Evolutionary conservation across 2,113 vertebrate species (phyloP), one percentile per base, ranked within the genome.

Genomic region (Bujurquina vittata): DNA sequence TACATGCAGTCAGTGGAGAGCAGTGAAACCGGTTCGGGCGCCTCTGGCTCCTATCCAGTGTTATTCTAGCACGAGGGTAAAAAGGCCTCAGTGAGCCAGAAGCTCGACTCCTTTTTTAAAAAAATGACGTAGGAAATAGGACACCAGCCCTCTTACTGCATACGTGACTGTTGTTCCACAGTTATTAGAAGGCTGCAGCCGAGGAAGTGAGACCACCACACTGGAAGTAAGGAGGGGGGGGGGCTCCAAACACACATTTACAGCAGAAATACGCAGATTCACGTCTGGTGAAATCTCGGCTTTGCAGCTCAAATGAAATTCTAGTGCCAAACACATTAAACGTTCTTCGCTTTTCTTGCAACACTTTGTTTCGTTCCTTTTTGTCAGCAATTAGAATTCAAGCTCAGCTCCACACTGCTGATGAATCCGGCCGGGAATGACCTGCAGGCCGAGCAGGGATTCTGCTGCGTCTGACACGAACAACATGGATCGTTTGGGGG

Each of bases 11-110:
- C 46, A 69, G 10, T 20, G 2, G 55, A 83, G 82, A 83, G 80
- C 72, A 18, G 80, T 22, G 67, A 33, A 83, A 84, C 67, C 62
- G 37, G 85, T 74, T 77, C 3, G 65, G 72, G 43, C 81, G 26
- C 75, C 49, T 56, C 87, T 91, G 86, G 87, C 79, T 52, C 63
- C 0, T 5, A 1, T 87, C 83, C 89, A 86, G 67, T 4, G 67
- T 73, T 60, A n/a, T 62, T 65, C 59, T 73, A 62, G 65, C 40
- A 35, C 0, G 22, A 80, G 62, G 11, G 15, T 79, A n/a, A 81
- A 76, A 49, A 62, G 22, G 18, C 15, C 17, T 14, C 29, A 26
- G 12, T 10, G 76, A 84, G 80, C 81, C 83, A 33, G 77, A 77
- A 22, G 17, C 57, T 11, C 8, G 9, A 40, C 77, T 58, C 14